Conservation (phyloP, 2,113 vertebrate genomes). For the Hepsetus odoe region DNA sequence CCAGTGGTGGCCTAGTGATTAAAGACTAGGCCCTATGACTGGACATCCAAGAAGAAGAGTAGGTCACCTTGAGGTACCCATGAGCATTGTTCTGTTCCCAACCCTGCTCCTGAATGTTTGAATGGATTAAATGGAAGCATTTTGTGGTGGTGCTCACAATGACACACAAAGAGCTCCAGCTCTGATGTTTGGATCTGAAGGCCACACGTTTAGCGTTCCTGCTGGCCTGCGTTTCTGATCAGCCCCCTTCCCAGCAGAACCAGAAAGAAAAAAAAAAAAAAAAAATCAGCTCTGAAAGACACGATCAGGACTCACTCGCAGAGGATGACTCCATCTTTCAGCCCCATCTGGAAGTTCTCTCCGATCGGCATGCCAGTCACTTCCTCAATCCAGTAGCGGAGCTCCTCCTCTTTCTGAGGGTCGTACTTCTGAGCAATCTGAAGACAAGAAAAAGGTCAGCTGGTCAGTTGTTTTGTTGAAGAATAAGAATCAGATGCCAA, state of each 20-base stretch:
- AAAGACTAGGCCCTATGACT: no score
- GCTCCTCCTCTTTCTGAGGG: slow-evolving; percentile 84
- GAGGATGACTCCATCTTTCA: slow-evolving; percentile 87
- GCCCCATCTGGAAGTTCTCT: slow-evolving; percentile 83
- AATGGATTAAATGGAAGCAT: no score
- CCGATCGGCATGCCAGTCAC: slow-evolving; percentile 86
- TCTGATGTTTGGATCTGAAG: no score
- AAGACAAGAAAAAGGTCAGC: slow-evolving; percentile 29
- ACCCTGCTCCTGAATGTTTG: no score
- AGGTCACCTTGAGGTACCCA: no score
- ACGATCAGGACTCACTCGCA: slow-evolving; percentile 82
- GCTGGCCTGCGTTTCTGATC: not conserved
- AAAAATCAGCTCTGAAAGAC: not conserved
- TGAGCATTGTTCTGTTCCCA: no score
- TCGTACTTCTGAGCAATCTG: slow-evolving; percentile 91
- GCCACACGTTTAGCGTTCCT: no score
- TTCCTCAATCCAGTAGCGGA: slow-evolving; percentile 88
- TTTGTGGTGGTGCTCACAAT: no score
- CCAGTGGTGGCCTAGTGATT: no score
- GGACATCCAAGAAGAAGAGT: no score
- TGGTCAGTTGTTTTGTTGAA: not conserved
- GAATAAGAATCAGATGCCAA: no score
- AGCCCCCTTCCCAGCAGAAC: not conserved
- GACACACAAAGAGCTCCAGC: no score
- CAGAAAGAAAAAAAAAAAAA: not conserved